These are phyloP conservation scores for Pseudorhombus dupliciocellatus DNA, from an alignment of 2,113 vertebrate genomes.

Conservation along the genomic window DNA sequence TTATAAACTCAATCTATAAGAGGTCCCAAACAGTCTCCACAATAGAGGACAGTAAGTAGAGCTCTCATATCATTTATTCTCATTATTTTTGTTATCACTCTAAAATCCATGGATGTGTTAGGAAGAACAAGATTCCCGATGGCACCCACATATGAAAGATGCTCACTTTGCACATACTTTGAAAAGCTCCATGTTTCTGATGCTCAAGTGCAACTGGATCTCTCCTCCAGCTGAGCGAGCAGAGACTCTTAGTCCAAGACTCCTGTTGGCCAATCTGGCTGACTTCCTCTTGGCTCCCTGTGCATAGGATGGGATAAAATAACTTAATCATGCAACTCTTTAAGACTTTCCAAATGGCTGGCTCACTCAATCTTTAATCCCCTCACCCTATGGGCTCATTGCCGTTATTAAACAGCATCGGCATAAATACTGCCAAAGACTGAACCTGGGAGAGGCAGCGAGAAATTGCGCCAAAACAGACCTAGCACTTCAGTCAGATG, in stretches of 20 bases:
- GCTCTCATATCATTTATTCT: not conserved
- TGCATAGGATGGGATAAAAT: not conserved
- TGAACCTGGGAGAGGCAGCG: not conserved
- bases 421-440: not conserved
- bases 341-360: not conserved
- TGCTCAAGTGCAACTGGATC: not conserved
- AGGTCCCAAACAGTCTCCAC: not conserved
- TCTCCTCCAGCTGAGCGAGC: not conserved
- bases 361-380: not conserved
- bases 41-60: not conserved
- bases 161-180: not conserved
- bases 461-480: not conserved
- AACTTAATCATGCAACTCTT: not conserved
- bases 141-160: not conserved
- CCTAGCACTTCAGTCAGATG: not conserved
- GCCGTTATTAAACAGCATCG: not conserved
- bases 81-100: not conserved
- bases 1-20: not conserved
- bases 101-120: not conserved
- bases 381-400: not conserved
- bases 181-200: not conserved
- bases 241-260: not conserved
- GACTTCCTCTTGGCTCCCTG: not conserved
- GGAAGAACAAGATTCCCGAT: not conserved
- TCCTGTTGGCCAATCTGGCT: not conserved